phyloP scores from a whole-genome alignment of 1,140 invertebrate genomes.

The Ganaspis sp. region DNA sequence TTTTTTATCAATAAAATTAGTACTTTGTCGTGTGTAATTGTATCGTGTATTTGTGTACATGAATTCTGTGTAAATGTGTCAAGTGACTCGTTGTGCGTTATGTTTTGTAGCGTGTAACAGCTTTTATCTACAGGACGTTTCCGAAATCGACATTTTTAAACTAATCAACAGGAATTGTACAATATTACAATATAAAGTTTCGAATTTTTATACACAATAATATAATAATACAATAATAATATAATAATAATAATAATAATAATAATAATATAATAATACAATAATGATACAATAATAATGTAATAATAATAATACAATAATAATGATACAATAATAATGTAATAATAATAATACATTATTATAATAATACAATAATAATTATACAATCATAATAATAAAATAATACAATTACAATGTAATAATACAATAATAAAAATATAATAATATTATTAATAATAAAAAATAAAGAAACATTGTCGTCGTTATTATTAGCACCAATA shows the following conservation, averaged over 20 bases:
- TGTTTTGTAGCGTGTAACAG: slow-evolving; percentile 50
- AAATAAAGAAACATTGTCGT: slow-evolving; percentile 46
- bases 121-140: slow-evolving; percentile 52
- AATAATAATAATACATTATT: slow-evolving; percentile 43
- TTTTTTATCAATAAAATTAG: slow-evolving; percentile 70
- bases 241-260: slow-evolving; percentile 45
- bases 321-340: slow-evolving; percentile 54
- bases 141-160: slow-evolving; percentile 55
- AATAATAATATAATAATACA: slow-evolving; percentile 59
- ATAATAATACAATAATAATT: no score
- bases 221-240: slow-evolving; percentile 56
- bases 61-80: slow-evolving; percentile 40
- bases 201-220: slow-evolving; percentile 68
- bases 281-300: slow-evolving; percentile 34
- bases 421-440: slow-evolving; percentile 47
- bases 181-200: slow-evolving; percentile 67
- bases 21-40: slow-evolving; percentile 50
- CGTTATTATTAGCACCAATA: slow-evolving; percentile 39
- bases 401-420: no score
- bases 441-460: slow-evolving; percentile 55
- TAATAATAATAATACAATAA: slow-evolving; percentile 63
- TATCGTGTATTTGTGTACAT: slow-evolving; percentile 44
- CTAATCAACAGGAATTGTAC: slow-evolving; percentile 68
- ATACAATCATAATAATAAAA: slow-evolving; percentile 37
- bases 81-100: slow-evolving; percentile 40